Percentiles rank a stretch among this genome's conserved stretches.
These are phyloP conservation scores for Aldrovandia affinis DNA, from an alignment of 2,797 vertebrate species.

Conservation along the genomic window DNA sequence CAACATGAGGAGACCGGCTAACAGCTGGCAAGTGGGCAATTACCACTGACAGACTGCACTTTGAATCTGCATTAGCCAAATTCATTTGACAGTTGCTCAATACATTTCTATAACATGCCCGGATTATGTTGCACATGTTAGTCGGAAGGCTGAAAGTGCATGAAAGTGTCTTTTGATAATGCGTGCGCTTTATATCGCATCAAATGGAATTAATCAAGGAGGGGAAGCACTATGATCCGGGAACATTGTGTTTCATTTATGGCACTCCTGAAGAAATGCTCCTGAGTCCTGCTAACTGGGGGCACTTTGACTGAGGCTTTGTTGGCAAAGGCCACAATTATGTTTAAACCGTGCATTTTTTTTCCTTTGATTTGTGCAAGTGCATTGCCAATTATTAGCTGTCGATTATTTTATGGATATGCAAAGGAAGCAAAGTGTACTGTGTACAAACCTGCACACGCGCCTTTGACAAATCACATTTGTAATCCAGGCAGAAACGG, in stretches of 20 bases:
- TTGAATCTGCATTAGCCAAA: slow-evolving; percentile 60
- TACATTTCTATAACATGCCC: slow-evolving; percentile 56
- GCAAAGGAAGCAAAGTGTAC: background rate
- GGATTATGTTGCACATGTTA: slow-evolving; percentile 55
- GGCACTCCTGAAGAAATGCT: background rate
- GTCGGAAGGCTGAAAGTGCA: slow-evolving; percentile 52
- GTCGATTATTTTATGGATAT: background rate
- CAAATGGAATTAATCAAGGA: slow-evolving; percentile 60
- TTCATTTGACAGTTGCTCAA: slow-evolving; percentile 63
- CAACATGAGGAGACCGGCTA: slow-evolving; percentile 61
- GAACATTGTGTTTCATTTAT: slow-evolving; percentile 52
- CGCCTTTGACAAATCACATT: slow-evolving; percentile 51
- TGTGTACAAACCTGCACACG: slow-evolving; percentile 14
- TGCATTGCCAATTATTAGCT: background rate
- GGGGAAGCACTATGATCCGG: slow-evolving; percentile 47
- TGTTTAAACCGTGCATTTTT: slow-evolving; percentile 37
- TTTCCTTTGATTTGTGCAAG: slow-evolving; percentile 4
- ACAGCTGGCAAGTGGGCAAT: slow-evolving; percentile 61
- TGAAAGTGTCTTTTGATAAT: slow-evolving; percentile 58
- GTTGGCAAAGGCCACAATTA: slow-evolving; percentile 1
- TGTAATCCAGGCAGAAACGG: slow-evolving; percentile 53
- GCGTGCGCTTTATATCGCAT: slow-evolving; percentile 62
- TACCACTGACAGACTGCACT: slow-evolving; percentile 61
- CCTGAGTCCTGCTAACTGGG: background rate
- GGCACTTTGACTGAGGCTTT: background rate